phyloP scores from a whole-genome alignment of 2,888 invertebrate species.

The Strigamia transsilvanica region DNA sequence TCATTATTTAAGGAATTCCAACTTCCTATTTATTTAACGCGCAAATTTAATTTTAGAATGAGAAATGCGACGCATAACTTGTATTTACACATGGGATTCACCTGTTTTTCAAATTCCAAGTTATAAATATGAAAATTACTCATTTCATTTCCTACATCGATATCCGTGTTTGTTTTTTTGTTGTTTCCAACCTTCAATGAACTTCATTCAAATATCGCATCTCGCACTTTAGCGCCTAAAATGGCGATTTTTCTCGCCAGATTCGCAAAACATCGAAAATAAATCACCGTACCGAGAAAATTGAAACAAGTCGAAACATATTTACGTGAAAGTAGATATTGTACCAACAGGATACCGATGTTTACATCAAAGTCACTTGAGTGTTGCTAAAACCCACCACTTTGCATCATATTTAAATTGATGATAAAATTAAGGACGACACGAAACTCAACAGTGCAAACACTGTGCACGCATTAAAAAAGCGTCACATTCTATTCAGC shows the following conservation, averaged over 20 bases:
- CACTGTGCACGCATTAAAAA: not conserved
- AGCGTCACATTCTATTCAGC: not conserved
- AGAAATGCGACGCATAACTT: not conserved
- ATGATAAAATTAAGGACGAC: not conserved
- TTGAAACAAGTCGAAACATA: not conserved
- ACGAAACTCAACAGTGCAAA: not conserved
- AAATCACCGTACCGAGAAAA: not conserved
- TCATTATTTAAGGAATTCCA: no score
- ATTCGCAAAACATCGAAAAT: not conserved
- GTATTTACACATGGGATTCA: not conserved
- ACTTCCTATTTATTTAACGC: no score
- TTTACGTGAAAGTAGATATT: constrained; percentile 11
- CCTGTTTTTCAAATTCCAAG: not conserved
- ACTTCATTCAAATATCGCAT: not conserved
- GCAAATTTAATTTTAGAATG: not conserved
- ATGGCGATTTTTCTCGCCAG: not conserved
- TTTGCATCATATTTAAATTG: constrained; percentile 20
- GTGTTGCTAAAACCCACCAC: not conserved
- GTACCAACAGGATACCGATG: constrained; percentile 13
- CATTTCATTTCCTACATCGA: no score
- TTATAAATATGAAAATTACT: no score
- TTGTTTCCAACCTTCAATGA: not conserved
- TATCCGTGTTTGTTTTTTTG: no score
- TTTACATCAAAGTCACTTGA: constrained; percentile 17
- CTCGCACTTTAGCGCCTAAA: not conserved